A percentile compares a stretch with the other conserved stretches of the same genome.
Conservation (phyloP, 2,888 invertebrate genomes). For the Pherbina coryleti region DNA sequence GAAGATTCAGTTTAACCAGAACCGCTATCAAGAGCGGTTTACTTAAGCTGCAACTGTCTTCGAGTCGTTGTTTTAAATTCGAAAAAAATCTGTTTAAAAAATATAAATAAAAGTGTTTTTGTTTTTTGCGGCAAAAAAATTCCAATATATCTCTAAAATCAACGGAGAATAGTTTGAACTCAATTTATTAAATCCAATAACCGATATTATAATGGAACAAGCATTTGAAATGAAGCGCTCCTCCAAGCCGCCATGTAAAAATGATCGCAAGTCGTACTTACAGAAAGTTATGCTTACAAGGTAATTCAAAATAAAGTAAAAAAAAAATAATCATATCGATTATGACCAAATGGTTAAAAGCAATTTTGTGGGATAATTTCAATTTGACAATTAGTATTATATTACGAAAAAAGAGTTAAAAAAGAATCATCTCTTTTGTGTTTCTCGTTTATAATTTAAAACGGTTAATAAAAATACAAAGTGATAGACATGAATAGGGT, state of each 20-base stretch:
- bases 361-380: no score
- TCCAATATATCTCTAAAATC: not conserved
- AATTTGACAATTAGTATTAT: no score
- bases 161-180: not conserved
- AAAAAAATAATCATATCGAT: not conserved
- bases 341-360: no score
- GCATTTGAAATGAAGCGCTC: conserved; percentile 17
- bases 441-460: no score
- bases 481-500: no score
- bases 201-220: not conserved
- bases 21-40: conserved; percentile 66
- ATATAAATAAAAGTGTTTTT: not conserved
- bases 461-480: no score
- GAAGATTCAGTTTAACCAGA: conserved; percentile 66
- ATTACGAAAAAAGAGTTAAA: no score
- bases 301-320: conserved; percentile 51
- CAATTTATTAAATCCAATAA: not conserved
- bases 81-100: not conserved
- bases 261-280: conserved; percentile 68
- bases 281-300: conserved; percentile 69
- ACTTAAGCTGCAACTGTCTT: conserved; percentile 43
- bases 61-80: not conserved
- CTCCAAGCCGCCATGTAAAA: conserved; percentile 66
- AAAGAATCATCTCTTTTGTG: no score
- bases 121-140: not conserved